Base-by-base conservation (phyloP, 1,140 invertebrate species). In the Drosophila parvula region DNA sequence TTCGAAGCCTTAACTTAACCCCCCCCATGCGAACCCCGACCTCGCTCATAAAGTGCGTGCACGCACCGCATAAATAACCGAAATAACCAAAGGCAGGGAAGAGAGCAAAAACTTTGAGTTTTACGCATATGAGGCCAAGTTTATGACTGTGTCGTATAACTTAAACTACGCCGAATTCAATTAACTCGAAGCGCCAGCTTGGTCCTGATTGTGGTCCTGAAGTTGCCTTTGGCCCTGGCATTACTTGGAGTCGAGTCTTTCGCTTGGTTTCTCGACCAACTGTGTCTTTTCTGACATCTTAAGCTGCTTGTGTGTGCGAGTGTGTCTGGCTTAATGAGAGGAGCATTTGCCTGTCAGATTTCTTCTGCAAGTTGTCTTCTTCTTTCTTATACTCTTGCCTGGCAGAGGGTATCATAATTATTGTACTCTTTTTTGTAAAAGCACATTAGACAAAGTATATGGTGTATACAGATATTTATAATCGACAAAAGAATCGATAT, bases 101-200 rank as follows among this genome's bases (percentile, higher is more conserved):
- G 48, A 48, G 55, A 22, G 53, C 58, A 43, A 60, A 43, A 43
- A 57, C 70, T 74, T 74, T 74, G 69, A 68, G 77, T 74, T 79
- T 74, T 79, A 79, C 77, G 77, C 77, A 79, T 79, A 79, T 79
- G 77, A 74, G 77, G 30, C 67, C 76, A 79, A 79, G 78, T 79
- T 79, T 79, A 79, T 79, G 78, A 69, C 78, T 79, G 73, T 80
- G 77, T 67, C 77, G 78, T 79, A 79, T 80, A 79, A 74, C 78
- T 79, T 80, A 79, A 79, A 80, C 78, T 80, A 80, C 78, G 77
- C 70, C 44, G 78, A 79, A 79, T 80, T 79, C 77, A 79, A 79
- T 79, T 79, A 79, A 79, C 77, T 79, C 61, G 59, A 74, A 79
- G 67, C 68, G 62, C 62, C 68, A 44, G 61, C 77, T 57, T 53